Conservation (phyloP, 2,113 vertebrate species). For the Columbina picui region DNA sequence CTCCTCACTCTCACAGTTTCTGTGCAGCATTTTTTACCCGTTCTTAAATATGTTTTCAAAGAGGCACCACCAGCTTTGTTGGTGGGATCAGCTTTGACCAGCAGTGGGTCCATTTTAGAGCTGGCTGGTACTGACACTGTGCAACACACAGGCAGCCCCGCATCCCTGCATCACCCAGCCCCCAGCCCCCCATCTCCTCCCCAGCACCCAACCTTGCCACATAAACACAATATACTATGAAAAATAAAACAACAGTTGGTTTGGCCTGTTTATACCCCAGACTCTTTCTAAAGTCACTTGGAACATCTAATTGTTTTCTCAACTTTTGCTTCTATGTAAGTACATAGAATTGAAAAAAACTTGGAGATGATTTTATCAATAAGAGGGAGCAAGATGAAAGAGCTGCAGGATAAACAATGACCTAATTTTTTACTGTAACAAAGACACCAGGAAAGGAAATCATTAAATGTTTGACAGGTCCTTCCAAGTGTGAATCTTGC, state of each 20-base stretch:
- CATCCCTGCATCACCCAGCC: neutral
- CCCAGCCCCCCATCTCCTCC: rapidly evolving
- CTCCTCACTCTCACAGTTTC: neutral
- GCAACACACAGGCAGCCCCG: neutral
- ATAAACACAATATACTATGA: neutral
- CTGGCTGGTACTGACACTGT: neutral
- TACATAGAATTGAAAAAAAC: neutral
- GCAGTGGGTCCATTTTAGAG: neutral
- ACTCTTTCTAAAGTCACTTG: neutral
- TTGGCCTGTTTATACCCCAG: neutral
- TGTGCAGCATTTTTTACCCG: neutral
- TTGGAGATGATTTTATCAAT: neutral
- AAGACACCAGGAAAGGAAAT: conserved; percentile 26
- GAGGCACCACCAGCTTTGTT: neutral
- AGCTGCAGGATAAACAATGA: neutral
- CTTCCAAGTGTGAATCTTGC: conserved; percentile 6
- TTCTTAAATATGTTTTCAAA: neutral
- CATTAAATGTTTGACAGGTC: conserved; percentile 19
- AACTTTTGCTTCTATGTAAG: neutral
- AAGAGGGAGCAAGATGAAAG: conserved; percentile 1
- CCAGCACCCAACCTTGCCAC: neutral
- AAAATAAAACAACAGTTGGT: neutral
- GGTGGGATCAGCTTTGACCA: neutral
- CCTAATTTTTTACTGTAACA: conserved; percentile 4
- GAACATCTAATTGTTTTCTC: neutral